Evolutionary conservation across 1,140 invertebrate species (phyloP), one percentile per base, ranked within the genome.

Genomic region (Drosophila eugracilis): DNA sequence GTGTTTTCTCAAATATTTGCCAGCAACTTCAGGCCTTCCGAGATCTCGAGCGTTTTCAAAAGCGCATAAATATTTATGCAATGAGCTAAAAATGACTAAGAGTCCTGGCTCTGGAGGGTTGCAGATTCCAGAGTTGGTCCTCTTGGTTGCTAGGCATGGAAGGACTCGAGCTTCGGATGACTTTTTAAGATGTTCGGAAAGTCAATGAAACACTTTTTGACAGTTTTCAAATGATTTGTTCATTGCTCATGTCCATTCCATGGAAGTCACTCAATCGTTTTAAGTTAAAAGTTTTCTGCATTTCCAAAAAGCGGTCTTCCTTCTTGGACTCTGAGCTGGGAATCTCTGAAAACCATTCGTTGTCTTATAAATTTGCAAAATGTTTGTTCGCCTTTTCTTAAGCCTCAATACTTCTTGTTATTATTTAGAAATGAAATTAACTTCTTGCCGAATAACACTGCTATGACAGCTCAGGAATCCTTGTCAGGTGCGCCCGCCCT

Each of bases 51-150:
- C 76, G 66, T 63, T 77, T 77, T 54, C 55, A 59, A 86, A 85
- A 66, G 77, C 83, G 83, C 83, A 81, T 75, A 85, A 85, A 85
- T 85, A 85, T 85, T 85, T 85, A 85, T 74, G 83, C 83, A 85
- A 77, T 88, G 83, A 88, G 78, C 50, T 77, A 88, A 88, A 88
- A 81, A 77, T 58, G 66, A 17, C 69, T 47, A 19, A 54, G 77
- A 77, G 58, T 45, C 28, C n/a, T 15, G n/a, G n/a, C n/a, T n/a
- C n/a, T n/a, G n/a, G 28, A 28, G 69, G 70, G 70, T 74, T 73
- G 53, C 42, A 7, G 34, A 30, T 7, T 19, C 17, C 10, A n/a
- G 12, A 4, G 15, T 24, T 54, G 5, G 15, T 30, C 19, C 22
- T 39, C 17, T 19, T 3, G 6, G 12, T 32, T 42, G 37, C 12